A percentile compares a stretch with the other conserved stretches of the same genome.
Evolutionary conservation across 2,113 vertebrate genomes (phyloP).

Genomic region (Lepisosteus osseus): DNA sequence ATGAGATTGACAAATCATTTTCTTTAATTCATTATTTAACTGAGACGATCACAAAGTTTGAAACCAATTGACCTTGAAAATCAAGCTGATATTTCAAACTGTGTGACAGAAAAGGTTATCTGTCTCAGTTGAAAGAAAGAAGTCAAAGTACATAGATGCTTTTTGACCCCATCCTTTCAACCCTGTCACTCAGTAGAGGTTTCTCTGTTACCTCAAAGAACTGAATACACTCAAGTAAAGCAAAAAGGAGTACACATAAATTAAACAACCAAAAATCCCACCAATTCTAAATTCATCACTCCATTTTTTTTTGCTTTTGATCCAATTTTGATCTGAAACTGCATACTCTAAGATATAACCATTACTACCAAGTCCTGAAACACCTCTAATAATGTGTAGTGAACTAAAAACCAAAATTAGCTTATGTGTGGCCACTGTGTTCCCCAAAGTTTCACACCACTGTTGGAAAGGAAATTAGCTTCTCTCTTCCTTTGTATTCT

Average conservation of each 20-base stretch:
- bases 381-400: too few species aligned
- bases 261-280: slow-evolving; percentile 2
- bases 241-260: neutral
- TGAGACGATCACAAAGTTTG: slow-evolving; percentile 18
- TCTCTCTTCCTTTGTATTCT: neutral
- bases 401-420: too few species aligned
- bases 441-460: too few species aligned
- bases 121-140: slow-evolving; percentile 27
- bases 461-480: too few species aligned
- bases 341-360: too few species aligned
- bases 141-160: slow-evolving; percentile 18
- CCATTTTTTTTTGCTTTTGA: too few species aligned
- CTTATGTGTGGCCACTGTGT: too few species aligned
- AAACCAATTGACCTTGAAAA: slow-evolving; percentile 14
- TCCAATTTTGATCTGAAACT: too few species aligned
- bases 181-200: slow-evolving; percentile 27
- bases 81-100: slow-evolving; percentile 21
- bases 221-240: neutral
- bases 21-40: slow-evolving; percentile 34
- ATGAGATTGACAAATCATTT: slow-evolving; percentile 25
- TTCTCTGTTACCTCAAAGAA: slow-evolving; percentile 8
- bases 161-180: slow-evolving; percentile 25
- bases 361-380: too few species aligned
- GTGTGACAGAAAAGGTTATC: slow-evolving; percentile 37
- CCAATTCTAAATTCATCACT: too few species aligned